phyloP scores from a whole-genome alignment of 35 echinoderm and acorn worm genomes.

The Apostichopus parvimensis region DNA sequence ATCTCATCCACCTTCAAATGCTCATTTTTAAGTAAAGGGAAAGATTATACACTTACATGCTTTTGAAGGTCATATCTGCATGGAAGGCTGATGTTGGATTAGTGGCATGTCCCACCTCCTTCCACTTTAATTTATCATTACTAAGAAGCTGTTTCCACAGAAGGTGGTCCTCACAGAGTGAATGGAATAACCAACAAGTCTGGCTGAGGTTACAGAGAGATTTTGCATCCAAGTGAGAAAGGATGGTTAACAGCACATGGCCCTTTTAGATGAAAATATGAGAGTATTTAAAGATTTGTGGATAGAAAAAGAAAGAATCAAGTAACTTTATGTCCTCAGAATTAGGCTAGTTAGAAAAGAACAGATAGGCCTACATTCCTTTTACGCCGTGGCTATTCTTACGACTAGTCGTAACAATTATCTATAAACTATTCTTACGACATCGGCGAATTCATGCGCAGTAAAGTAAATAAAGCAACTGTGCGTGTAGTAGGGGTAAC shows the following conservation, averaged over 20 bases:
- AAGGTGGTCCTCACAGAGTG: conserved; percentile 75
- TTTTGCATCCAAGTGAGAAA: conserved; percentile 73
- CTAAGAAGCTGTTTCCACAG: conserved; percentile 77
- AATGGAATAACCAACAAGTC: conserved; percentile 61
- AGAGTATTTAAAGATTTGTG: background rate
- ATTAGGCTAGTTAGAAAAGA: too few relatives aligned
- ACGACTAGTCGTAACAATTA: too few relatives aligned
- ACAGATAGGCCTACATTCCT: too few relatives aligned
- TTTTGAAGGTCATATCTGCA: conserved; percentile 76
- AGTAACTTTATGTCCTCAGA: too few relatives aligned
- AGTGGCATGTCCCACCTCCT: conserved; percentile 68
- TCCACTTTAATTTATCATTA: conserved; percentile 83
- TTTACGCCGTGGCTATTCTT: too few relatives aligned
- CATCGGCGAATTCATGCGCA: too few relatives aligned
- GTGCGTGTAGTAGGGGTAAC: too few relatives aligned
- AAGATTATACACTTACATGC: conserved; percentile 74
- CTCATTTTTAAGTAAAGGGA: too few relatives aligned
- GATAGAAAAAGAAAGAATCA: background rate
- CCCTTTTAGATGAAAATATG: conserved; percentile 53
- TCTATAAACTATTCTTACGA: too few relatives aligned
- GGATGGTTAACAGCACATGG: conserved; percentile 72
- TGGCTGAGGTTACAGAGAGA: conserved; percentile 68
- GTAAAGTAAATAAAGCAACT: too few relatives aligned
- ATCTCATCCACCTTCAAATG: background rate
- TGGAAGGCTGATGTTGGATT: conserved; percentile 65